Evolutionary conservation across 2,113 vertebrate species (phyloP).

Genomic region (Poeciliopsis occidentalis): DNA sequence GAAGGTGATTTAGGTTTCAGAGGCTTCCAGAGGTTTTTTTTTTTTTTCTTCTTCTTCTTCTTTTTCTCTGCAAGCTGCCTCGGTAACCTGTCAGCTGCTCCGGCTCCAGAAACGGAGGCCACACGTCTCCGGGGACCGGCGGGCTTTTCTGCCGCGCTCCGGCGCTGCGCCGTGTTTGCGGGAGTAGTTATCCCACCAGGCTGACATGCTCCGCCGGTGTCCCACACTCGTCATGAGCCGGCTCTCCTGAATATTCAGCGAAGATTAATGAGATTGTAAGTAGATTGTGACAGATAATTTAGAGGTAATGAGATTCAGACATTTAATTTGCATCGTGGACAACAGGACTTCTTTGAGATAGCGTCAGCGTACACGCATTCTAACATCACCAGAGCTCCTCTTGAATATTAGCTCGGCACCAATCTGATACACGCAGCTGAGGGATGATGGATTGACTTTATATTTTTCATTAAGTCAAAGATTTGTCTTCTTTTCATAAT

Average conservation of each 20-base stretch:
- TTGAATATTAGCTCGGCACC: slow-evolving; percentile 49
- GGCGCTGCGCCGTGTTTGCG: slow-evolving; percentile 25
- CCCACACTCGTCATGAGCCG: slow-evolving; percentile 27
- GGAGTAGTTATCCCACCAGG: slow-evolving; percentile 29
- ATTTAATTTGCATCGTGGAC: slow-evolving; percentile 18
- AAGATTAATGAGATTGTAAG: slow-evolving; percentile 45
- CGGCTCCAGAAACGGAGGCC: slow-evolving; percentile 33
- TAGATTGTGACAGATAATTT: slow-evolving; percentile 37
- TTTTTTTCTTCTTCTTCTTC: background rate
- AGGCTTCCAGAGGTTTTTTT: slow-evolving; percentile 43
- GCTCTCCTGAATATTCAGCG: slow-evolving; percentile 28
- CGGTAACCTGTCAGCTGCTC: slow-evolving; percentile 51
- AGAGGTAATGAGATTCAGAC: slow-evolving; percentile 36
- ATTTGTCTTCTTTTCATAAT: slow-evolving; percentile 51
- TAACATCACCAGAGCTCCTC: slow-evolving; percentile 8
- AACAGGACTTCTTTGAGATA: slow-evolving; percentile 17
- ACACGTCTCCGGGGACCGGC: slow-evolving; percentile 36
- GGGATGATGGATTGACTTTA: slow-evolving; percentile 57
- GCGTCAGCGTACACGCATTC: background rate
- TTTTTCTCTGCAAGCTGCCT: slow-evolving; percentile 29
- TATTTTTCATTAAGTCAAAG: slow-evolving; percentile 58
- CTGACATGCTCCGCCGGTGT: slow-evolving; percentile 49
- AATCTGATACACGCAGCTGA: slow-evolving; percentile 33
- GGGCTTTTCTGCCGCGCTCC: slow-evolving; percentile 52
- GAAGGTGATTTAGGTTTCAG: slow-evolving; percentile 54